phyloP scores from a whole-genome alignment of 1,140 invertebrate species.

The Nasonia longicornis region DNA sequence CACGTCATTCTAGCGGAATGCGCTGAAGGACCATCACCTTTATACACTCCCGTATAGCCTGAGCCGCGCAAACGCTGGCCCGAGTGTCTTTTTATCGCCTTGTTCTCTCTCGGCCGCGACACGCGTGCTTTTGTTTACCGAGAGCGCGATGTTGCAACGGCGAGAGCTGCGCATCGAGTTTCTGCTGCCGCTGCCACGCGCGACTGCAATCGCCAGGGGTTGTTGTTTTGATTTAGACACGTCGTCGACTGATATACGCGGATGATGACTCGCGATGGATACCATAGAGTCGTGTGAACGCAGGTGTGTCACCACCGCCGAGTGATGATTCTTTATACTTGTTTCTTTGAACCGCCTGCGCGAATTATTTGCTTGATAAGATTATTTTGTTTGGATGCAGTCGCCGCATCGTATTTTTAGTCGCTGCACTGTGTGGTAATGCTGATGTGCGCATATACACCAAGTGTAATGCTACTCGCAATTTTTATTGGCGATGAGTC shows the following conservation, averaged over 20 bases:
- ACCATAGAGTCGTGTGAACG: conserved; percentile 24
- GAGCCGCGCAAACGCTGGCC: background rate
- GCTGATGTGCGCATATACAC: background rate
- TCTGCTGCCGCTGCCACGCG: background rate
- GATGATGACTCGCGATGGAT: background rate
- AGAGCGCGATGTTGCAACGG: background rate
- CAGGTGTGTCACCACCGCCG: conserved; percentile 9
- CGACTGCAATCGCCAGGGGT: background rate
- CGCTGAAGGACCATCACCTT: background rate
- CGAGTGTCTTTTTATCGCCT: background rate
- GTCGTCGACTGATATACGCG: too few relatives aligned
- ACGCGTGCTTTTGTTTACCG: conserved; percentile 4
- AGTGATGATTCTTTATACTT: conserved; percentile 4
- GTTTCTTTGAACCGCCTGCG: background rate
- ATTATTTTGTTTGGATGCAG: background rate
- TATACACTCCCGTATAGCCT: background rate
- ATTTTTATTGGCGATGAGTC: background rate
- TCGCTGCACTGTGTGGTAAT: too few relatives aligned
- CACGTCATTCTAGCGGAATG: conserved; percentile 19
- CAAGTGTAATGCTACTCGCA: background rate
- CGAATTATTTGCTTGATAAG: background rate
- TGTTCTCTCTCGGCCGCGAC: background rate
- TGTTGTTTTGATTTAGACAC: background rate
- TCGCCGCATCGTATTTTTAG: background rate
- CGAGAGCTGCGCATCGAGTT: background rate